Evolutionary conservation across 2,113 vertebrate species (phyloP).

Genomic region (zebrafish (Danio rerio)): GRCz12tu NC_133190.1:25919501-25920000

Average conservation of each 20-base stretch:
- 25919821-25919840: background rate
- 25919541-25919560: background rate
- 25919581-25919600: conserved; percentile 42
- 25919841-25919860: no score
- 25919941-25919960: no score
- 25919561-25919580: background rate
- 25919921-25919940: no score
- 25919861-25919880: no score
- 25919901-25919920: no score
- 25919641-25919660: conserved; percentile 54
- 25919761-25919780: conserved; percentile 72
- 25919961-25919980: no score
- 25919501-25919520: conserved; percentile 46
- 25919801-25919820: conserved; percentile 66
- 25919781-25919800: conserved; percentile 70
- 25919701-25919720: conserved; percentile 63
- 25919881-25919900: no score
- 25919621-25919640: conserved; percentile 39
- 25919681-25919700: conserved; percentile 62
- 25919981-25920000: no score
- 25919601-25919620: conserved; percentile 21
- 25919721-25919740: conserved; percentile 63
- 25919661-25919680: conserved; percentile 61
- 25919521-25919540: background rate
- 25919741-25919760: conserved; percentile 77